Base-by-base conservation (phyloP, 1,140 invertebrate genomes). In the Marisa cornuarietis region DNA sequence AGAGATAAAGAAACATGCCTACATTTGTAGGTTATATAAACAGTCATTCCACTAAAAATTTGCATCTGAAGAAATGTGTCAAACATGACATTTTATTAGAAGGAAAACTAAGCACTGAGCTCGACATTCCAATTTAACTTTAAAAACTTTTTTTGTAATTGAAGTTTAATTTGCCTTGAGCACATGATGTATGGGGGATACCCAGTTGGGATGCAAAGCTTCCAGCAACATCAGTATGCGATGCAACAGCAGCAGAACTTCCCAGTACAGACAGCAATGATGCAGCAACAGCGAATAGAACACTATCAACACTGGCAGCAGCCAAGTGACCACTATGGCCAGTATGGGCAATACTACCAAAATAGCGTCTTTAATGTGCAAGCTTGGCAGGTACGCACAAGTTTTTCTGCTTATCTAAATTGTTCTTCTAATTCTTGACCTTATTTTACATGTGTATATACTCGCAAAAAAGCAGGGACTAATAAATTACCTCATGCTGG, bases 291-390 rank as follows among this genome's bases (percentile, higher is more conserved):
- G 77, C 80, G 80, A 26, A 76, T 75, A 66, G 76, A 81, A 22
- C 74, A 83, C 22, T 87, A 87, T 71, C 85, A 87, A 66, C 83
- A 85, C 14, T 83, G 82, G 68, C 83, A 84, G 71, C 87, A 86
- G 75, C 84, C 77, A 1, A 88, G 87, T 73, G 84, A 87, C 42
- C 77, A 82, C 62, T 88, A 88, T 72, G 87, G 87, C 3, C 80
- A 73, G 42, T 88, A 88, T 74, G 85, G 86, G 2, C 78, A 79
- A 52, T 85, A 83, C 62, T 87, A 81, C 71, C 81, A 86, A 42
- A 77, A 87, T 18, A 87, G 84, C 75, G 86, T 87, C 9, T 87
- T 88, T 76, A 71, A 78, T 22, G 79, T 82, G 31, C 83, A 85
- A 65, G 86, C 86, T 20, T 87, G 84, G 84, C 85, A 88, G 87